Evolutionary conservation across 2,113 vertebrate species (phyloP), one percentile per base, ranked within the genome.

Genomic region (Sigmodon hispidus): DNA sequence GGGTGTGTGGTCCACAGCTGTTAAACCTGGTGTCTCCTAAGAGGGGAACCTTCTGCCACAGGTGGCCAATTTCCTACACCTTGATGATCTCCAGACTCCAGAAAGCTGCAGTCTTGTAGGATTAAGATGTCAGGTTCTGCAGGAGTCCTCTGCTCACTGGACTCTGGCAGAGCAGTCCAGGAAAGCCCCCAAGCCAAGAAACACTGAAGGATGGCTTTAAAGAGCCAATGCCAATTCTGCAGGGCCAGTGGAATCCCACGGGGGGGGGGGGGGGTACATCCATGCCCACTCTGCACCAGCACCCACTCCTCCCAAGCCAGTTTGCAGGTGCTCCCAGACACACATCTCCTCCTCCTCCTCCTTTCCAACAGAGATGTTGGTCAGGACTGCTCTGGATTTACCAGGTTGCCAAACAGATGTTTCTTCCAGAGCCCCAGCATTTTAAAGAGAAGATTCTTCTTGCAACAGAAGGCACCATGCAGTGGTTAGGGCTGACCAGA

Each of bases 351-450:
- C 55, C 65, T 75, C 57, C 43, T 45, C 50, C 34, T n/a, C 26
- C 12, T 21, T 12, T 40, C 7, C 29, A 21, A 12, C 0, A 29
- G 19, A 75, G 29, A 0, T 59, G n/a, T 9, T 26, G 0, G 1
- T 11, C 7, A 24, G 15, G 50, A 2, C 6, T 12, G 15, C 45
- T 59, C 69, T 52, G 48, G 40, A n/a, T 11, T 6, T 7, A 11
- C n/a, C 19, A 45, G 16, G n/a, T n/a, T 26, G 67, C 40, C 93
- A 81, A 48, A n/a, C 0, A 79, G 80, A 57, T 17, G 7, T 48
- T 65, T 72, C 73, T n/a, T 69, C 45, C 5, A 3, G 19, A 26
- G 31, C 48, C 29, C n/a, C 26, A 19, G 59, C 6, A 0, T 79
- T 75, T 89, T 83, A 31, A 36, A 63, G 75, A 12, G 36, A 52